These are phyloP conservation scores for Actenoides lindsayi DNA, from an alignment of 2,113 vertebrate genomes.

Conservation along the genomic window DNA sequence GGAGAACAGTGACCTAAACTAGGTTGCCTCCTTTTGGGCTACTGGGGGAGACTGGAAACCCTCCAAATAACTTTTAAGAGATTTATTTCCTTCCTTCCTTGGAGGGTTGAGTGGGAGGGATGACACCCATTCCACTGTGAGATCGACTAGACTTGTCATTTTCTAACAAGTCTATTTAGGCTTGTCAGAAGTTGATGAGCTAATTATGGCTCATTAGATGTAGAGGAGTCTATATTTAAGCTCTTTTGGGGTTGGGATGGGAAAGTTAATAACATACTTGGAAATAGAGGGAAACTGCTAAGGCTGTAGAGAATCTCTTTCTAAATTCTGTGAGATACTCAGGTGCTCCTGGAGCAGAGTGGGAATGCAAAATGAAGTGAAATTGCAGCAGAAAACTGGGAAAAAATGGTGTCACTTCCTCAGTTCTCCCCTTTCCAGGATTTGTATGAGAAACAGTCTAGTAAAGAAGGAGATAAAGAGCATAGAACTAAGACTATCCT, in stretches of 20 bases:
- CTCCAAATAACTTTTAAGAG: background rate
- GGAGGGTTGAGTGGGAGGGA: background rate
- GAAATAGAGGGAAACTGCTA: background rate
- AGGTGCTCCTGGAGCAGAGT: background rate
- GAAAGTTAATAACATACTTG: conserved; percentile 9
- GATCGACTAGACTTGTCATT: background rate
- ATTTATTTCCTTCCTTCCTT: background rate
- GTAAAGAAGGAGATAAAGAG: background rate
- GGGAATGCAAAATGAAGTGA: background rate
- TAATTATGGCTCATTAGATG: conserved; percentile 29
- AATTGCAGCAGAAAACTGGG: background rate
- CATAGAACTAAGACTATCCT: background rate
- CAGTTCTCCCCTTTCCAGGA: background rate
- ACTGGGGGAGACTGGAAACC: background rate
- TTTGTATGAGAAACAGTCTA: background rate
- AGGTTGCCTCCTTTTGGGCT: background rate
- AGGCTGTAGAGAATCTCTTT: background rate
- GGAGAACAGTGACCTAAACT: background rate
- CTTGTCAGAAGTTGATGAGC: conserved; percentile 27
- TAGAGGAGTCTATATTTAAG: conserved; percentile 32
- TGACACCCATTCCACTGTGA: background rate
- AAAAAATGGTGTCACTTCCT: background rate
- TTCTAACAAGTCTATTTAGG: conserved; percentile 27
- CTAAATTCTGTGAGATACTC: background rate
- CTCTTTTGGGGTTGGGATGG: background rate